These are phyloP conservation scores for Trachelipus rathkii DNA, from an alignment of 1,140 invertebrate genomes.

Conservation along the genomic window DNA sequence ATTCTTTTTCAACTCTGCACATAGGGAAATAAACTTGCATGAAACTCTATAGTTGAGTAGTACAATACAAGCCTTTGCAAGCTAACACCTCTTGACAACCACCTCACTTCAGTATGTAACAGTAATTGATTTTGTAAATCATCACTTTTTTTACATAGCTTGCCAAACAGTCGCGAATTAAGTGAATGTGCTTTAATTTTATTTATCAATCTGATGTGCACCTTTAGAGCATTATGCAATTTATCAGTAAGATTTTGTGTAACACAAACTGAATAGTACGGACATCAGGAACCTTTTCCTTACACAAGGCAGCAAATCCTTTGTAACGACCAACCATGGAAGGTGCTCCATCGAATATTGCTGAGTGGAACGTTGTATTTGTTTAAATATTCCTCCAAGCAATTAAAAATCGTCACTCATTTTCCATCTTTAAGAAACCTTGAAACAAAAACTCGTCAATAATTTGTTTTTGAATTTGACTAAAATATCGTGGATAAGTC, in stretches of 20 bases:
- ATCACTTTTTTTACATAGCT: constrained; percentile 19
- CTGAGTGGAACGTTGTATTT: too few species aligned
- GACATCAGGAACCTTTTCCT: constrained; percentile 44
- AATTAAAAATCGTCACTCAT: too few species aligned
- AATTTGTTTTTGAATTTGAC: constrained; percentile 26
- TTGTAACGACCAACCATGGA: too few species aligned
- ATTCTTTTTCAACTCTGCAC: constrained; percentile 29
- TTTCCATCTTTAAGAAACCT: constrained; percentile 31
- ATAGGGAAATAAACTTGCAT: constrained; percentile 30
- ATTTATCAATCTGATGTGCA: constrained; percentile 24
- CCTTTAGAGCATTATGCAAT: constrained; percentile 21
- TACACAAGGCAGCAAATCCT: too few species aligned
- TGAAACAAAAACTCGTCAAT: too few species aligned
- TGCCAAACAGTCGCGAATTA: constrained; percentile 13
- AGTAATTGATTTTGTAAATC: constrained; percentile 23
- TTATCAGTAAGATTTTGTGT: constrained; percentile 23
- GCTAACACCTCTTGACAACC: constrained; percentile 25
- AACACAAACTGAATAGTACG: constrained; percentile 32
- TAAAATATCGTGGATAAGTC: constrained; percentile 33
- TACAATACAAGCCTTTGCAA: constrained; percentile 33
- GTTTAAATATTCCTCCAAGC: too few species aligned
- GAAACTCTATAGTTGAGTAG: constrained; percentile 28
- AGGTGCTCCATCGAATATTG: too few species aligned
- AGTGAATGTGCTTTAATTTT: constrained; percentile 27
- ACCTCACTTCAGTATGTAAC: constrained; percentile 21